phyloP scores from a whole-genome alignment of 2,113 vertebrate species.

The Aldabrachelys gigantea region DNA sequence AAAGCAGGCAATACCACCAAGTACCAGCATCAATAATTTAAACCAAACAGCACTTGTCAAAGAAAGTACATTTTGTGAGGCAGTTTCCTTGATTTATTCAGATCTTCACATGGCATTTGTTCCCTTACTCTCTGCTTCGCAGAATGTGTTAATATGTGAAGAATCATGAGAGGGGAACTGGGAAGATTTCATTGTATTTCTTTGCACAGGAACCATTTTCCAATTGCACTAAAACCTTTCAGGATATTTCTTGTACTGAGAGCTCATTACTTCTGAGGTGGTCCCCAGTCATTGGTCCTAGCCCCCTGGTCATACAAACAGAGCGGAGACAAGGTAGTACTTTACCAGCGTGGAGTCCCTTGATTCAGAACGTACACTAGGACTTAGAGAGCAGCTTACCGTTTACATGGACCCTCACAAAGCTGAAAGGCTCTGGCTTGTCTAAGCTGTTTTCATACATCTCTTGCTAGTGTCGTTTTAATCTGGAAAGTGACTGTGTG shows the following conservation, averaged over 20 bases:
- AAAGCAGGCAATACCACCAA: neutral
- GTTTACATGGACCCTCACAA: neutral
- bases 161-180: neutral
- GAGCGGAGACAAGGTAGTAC: neutral
- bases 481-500: neutral
- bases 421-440: neutral
- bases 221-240: neutral
- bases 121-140: neutral
- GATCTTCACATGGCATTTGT: neutral
- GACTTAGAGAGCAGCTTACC: neutral
- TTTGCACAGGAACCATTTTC: neutral
- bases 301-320: neutral
- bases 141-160: neutral
- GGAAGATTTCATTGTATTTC: neutral
- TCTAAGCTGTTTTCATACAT: neutral
- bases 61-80: neutral
- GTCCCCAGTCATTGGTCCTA: rapidly evolving
- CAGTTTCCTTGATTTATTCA: rapidly evolving
- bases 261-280: neutral
- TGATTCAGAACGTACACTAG: rapidly evolving
- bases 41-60: neutral
- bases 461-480: neutral
- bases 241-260: neutral
- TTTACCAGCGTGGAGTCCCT: neutral
- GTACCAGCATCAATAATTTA: neutral